Evolutionary conservation across 2,888 invertebrate species (phyloP), one percentile per base, ranked within the genome.

Genomic region (Harpagoxenus sublaevis): DNA sequence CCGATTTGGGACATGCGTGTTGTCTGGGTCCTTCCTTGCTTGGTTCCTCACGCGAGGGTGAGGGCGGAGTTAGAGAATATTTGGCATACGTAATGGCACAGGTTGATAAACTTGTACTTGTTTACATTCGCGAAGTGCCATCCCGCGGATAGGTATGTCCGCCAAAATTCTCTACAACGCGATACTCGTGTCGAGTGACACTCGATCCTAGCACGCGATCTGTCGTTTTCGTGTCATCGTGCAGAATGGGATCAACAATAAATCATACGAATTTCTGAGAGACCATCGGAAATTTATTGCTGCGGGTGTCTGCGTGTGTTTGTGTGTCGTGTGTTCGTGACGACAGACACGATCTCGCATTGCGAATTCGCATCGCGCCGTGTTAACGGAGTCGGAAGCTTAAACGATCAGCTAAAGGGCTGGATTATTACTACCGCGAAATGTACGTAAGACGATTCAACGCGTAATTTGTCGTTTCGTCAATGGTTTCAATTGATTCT

Each of bases 21-120:
- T 23, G 23, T 23, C 23, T 23, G 23, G 23, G 23, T 23, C 31
- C n/a, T 68, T 74, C 60, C 68, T 51, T 53, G 63, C 63, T 18
- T 45, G 53, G 53, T 48, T 42, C 51, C 62, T 70, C 55, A 10
- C 66, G 48, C 66, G 48, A 68, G 48, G 48, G 31, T 6, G 48
- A 68, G 48, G 45, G 15, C 28, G 42, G 45, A 48, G 84, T 60
- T 75, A 60, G 87, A 85, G 89, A 87, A 88, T 85, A 90, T 89
- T 89, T 90, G 89, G 89, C 89, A 90, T 90, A 84, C 86, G 84
- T 83, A 79, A 89, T 89, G 89, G 89, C 89, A 89, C 89, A 84
- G 84, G 18, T 83, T 63, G 78, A 86, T 84, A 74, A 84, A 48
- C 88, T 89, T 85, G 86, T 82, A 63, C 82, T 82, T 55, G 77